phyloP scores from a whole-genome alignment of 1,140 invertebrate species.

The Schlechtendalia chinensis region DNA sequence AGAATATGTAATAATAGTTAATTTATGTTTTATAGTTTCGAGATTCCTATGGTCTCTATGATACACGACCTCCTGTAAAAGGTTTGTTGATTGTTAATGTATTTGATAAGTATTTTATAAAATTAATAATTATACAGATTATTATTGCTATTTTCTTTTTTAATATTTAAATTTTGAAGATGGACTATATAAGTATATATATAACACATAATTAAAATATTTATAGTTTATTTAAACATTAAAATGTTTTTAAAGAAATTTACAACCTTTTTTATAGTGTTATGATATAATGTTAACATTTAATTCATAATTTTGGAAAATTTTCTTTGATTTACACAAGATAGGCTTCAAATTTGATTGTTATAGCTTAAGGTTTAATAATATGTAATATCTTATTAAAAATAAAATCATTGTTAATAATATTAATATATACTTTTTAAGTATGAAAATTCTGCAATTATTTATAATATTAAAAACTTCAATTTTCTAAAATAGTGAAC shows the following conservation, averaged over 20 bases:
- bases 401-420: no score
- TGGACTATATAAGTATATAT: no score
- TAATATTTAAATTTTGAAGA: no score
- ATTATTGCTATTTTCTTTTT: no score
- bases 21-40: conserved; percentile 42
- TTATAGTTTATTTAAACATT: no score
- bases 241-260: no score
- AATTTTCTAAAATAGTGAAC: neutral
- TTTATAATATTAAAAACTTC: neutral
- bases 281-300: neutral
- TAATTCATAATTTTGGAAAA: neutral
- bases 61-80: conserved; percentile 44
- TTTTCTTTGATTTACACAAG: neutral
- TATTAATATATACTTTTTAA: no score
- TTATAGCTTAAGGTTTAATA: neutral
- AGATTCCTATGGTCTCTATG: conserved; percentile 45
- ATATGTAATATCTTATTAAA: conserved; percentile 2
- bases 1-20: neutral
- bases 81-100: conserved; percentile 27
- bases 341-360: neutral
- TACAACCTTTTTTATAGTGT: no score
- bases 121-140: no score
- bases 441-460: neutral
- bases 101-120: neutral
- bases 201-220: no score